phyloP scores from a whole-genome alignment of 2,888 invertebrate species.

The Cremastinae sp. region DNA sequence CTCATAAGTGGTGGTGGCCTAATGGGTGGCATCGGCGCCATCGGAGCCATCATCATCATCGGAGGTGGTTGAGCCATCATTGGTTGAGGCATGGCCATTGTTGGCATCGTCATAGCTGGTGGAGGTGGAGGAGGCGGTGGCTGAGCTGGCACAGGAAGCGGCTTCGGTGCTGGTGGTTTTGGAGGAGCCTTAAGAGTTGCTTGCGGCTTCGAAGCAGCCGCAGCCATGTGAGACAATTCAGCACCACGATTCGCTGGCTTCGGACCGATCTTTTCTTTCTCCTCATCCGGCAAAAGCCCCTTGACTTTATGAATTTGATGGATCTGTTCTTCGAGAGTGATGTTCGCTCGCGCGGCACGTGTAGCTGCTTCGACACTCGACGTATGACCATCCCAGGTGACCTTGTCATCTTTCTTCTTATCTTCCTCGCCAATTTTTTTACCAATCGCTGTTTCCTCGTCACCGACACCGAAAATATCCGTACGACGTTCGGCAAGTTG shows the following conservation, averaged over 20 bases:
- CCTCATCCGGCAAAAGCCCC: conserved; percentile 95
- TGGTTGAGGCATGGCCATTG: conserved; percentile 81
- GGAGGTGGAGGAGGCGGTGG: conserved; percentile 76
- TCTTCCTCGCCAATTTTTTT: conserved; percentile 97
- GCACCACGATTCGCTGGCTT: conserved; percentile 84
- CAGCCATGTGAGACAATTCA: conserved; percentile 77
- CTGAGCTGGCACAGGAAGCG: conserved; percentile 78
- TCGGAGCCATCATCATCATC: conserved; percentile 86
- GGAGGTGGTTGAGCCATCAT: conserved; percentile 82
- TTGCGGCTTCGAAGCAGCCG: conserved; percentile 77
- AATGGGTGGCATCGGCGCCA: conserved; percentile 83
- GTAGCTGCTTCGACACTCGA: conserved; percentile 98
- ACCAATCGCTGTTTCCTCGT: conserved; percentile 99
- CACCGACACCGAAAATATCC: conserved; percentile 99
- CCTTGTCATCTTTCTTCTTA: conserved; percentile 92
- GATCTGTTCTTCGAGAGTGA: conserved; percentile 97
- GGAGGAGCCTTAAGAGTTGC: conserved; percentile 78
- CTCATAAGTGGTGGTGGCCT: conserved; percentile 84
- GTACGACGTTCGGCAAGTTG: conserved; percentile 99
- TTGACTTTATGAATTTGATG: conserved; percentile 98
- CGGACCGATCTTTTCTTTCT: conserved; percentile 98
- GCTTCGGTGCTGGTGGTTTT: conserved; percentile 77
- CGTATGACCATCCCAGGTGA: conserved; percentile 99
- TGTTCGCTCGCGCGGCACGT: conserved; percentile 95
- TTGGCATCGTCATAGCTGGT: conserved; percentile 76